Evolutionary conservation across 2,797 vertebrate species (phyloP), one percentile per base, ranked within the genome.

Genomic region (Cryptoprocta ferox): DNA sequence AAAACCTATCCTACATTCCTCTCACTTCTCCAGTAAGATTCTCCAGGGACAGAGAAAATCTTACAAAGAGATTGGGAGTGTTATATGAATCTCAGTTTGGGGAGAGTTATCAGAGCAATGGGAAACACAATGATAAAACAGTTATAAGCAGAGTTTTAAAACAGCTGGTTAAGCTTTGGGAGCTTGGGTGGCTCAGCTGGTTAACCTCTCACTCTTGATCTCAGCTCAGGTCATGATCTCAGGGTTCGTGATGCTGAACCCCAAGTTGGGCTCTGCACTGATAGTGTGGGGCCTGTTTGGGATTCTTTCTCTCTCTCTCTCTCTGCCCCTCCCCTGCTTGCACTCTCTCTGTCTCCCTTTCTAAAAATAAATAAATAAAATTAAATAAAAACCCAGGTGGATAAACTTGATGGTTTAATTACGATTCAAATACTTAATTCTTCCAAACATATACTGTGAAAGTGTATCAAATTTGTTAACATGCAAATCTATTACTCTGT

Each of bases 21-120:
- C 96, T 95, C 91, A 97, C 93, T 97, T 98, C 73, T 90, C 71
- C 75, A 88, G 85, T 95, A 97, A 98, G 89, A 75, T 92, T 95
- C 42, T 80, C 14, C 15, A 87, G 84, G 85, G 53, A 42, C 73
- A 89, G 61, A 98, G 83, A 96, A 98, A 97, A 97, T 45, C 94
- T 98, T 97, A 89, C 80, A 96, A 94, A 92, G 3, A 48, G 16
- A 35, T 97, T 89, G 68, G 80, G 73, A 66, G 56, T 93, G 85
- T 95, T 94, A 90, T 45, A 97, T 96, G 97, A 88, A 92, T 97
- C 73, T 97, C 97, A 96, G 48, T 92, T 94, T 82, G 89, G 90
- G 80, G 86, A 98, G 63, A 70, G 50, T 91, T 95, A 97, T 0
- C 2, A 95, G 92, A 97, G 61, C 53, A 96, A 89, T 90, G 39